These are phyloP conservation scores for Apeltes quadracus DNA, from an alignment of 2,113 vertebrate species.

Conservation along the genomic window DNA sequence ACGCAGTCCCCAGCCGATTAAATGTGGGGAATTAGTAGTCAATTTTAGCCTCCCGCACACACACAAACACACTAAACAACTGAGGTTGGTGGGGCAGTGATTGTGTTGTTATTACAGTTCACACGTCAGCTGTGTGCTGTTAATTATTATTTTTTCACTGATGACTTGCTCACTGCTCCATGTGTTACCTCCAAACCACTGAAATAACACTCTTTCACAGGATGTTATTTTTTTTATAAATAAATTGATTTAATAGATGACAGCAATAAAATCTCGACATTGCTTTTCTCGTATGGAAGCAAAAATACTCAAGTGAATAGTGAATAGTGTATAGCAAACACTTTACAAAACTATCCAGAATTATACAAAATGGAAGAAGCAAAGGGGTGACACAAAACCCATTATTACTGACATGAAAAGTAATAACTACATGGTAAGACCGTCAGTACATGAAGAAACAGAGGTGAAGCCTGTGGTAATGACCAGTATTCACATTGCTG, in stretches of 20 bases:
- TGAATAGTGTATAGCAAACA: conserved; percentile 74
- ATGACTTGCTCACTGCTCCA: conserved; percentile 8
- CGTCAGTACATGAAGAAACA: conserved; percentile 71
- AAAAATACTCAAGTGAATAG: conserved; percentile 72
- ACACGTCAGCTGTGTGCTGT: conserved; percentile 65
- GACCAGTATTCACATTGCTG: conserved; percentile 75
- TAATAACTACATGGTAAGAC: conserved; percentile 68
- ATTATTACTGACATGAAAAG: conserved; percentile 71
- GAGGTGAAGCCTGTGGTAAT: conserved; percentile 68
- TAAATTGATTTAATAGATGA: conserved; percentile 82
- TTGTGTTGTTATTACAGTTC: conserved; percentile 76
- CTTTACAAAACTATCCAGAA: conserved; percentile 77
- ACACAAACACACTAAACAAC: conserved; percentile 79
- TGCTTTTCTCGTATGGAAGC: conserved; percentile 77
- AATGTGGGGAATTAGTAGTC: conserved; percentile 84
- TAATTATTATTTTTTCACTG: conserved; percentile 40
- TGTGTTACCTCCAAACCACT: conserved; percentile 9
- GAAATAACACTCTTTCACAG: conserved; percentile 43
- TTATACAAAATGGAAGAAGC: conserved; percentile 77
- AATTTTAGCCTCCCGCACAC: conserved; percentile 79
- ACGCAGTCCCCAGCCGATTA: conserved; percentile 82
- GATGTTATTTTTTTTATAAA: conserved; percentile 72
- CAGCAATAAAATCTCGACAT: conserved; percentile 77
- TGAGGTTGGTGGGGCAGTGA: conserved; percentile 67
- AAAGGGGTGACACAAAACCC: conserved; percentile 65